phyloP scores from a whole-genome alignment of 2,113 vertebrate genomes.

The Baryphthengus martii region DNA sequence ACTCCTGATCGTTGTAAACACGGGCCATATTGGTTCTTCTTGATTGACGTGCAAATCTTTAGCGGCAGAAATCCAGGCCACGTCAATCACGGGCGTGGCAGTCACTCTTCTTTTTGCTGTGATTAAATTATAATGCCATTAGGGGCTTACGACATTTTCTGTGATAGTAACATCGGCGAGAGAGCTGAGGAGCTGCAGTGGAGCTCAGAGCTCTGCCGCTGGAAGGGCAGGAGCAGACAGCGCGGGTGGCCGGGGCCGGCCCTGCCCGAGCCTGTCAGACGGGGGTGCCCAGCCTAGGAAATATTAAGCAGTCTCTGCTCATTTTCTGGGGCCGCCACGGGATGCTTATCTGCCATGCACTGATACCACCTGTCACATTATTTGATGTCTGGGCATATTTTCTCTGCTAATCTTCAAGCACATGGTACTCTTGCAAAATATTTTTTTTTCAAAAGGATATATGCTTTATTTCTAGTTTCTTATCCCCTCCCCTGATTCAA shows the following conservation, averaged over 20 bases:
- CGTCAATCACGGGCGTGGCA: background rate
- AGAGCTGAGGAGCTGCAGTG: background rate
- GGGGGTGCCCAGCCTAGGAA: background rate
- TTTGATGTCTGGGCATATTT: background rate
- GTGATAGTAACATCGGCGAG: background rate
- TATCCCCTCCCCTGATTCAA: background rate
- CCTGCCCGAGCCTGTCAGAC: rapidly evolving
- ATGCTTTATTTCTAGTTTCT: background rate
- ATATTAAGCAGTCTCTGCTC: background rate
- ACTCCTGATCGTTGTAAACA: constrained; percentile 28
- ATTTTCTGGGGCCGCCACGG: background rate
- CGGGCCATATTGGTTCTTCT: constrained; percentile 36
- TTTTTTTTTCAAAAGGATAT: background rate
- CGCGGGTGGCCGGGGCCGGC: background rate
- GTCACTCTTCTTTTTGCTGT: background rate
- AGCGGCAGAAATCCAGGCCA: constrained; percentile 47
- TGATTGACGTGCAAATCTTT: constrained; percentile 56
- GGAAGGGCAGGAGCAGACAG: background rate
- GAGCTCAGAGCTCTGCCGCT: background rate
- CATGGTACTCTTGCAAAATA: background rate
- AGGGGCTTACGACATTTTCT: background rate
- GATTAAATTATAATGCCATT: background rate
- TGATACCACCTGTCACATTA: background rate
- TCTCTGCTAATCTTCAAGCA: background rate
- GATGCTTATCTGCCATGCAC: background rate